Evolutionary conservation across 2,797 vertebrate genomes (phyloP).

Genomic region (Galago senegalensis): DNA sequence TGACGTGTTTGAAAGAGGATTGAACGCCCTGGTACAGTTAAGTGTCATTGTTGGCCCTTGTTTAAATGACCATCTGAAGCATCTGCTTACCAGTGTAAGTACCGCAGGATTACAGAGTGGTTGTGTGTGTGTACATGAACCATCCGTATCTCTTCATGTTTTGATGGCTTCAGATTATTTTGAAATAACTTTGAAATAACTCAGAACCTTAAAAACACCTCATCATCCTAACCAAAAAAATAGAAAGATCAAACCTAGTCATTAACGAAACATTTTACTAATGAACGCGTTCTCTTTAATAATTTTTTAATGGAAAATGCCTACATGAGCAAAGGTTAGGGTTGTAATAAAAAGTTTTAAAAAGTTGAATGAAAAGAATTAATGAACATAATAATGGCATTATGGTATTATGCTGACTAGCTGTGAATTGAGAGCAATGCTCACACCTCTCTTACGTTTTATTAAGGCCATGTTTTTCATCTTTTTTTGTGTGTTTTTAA

Average conservation of each 20-base stretch:
- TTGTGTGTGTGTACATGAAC: rapidly evolving
- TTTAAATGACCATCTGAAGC: constrained; percentile 91
- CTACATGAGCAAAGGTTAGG: not conserved
- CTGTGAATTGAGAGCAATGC: not conserved
- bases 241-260: not conserved
- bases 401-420: not conserved
- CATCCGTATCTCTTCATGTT: rapidly evolving
- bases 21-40: constrained; percentile 90
- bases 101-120: not conserved
- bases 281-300: not conserved
- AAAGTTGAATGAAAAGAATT: not conserved
- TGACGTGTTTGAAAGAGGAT: constrained; percentile 90
- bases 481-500: not conserved
- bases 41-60: constrained; percentile 89
- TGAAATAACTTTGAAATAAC: not conserved
- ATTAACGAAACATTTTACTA: not conserved
- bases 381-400: not conserved
- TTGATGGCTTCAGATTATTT: not conserved
- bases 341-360: not conserved
- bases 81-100: constrained; percentile 91
- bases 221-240: not conserved
- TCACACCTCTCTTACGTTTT: not conserved
- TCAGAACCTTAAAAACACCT: not conserved
- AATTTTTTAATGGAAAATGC: not conserved
- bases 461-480: not conserved